Base-by-base conservation (phyloP, 2,113 vertebrate species). In the Emydura subglobosa region DNA sequence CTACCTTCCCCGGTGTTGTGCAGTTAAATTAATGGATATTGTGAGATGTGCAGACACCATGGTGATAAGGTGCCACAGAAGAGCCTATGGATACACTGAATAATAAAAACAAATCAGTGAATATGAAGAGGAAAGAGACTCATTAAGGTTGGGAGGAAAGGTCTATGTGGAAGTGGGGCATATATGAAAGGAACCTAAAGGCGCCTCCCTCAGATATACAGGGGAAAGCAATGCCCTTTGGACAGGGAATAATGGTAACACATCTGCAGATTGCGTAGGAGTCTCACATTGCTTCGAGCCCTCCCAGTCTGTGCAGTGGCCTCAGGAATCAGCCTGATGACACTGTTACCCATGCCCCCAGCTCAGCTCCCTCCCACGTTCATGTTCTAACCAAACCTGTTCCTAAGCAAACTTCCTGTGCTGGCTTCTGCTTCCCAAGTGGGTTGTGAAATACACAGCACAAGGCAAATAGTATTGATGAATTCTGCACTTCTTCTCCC, bases 201-300 rank as follows among this genome's bases (percentile, higher is more conserved):
- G 81, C 27, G 47, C 47, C 47, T 79, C n/a, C 59, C 10, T 50
- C 0, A 1, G 39, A 51, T 61, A 34, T 3, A 55, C 22, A 13
- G 82, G 84, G 17, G 55, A 24, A 54, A 49, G 51, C 44, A 47
- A 74, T 54, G 5, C 51, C 81, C 78, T 39, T 51, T 50, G 91
- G 14, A 24, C 25, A 9, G 31, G n/a, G 14, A 22, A 3, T 68
- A 16, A 34, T 9, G 5, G 3, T 4, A 0, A 0, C 76, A 5
- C 27, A 7, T 16, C 24, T 29, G 85, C n/a, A 7, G 13, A 1
- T 61, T 4, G 44, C 54, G 5, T 51, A 3, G 1, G 0, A 2
- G 29, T 21, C 27, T 72, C 19, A 50, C n/a, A 27, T 44, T 25
- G 39, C 42, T 76, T 76, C 1, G 10, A 76, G 42, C 24, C 42